A percentile compares a stretch with the other conserved stretches of the same genome.
Evolutionary conservation across 2,797 vertebrate species (phyloP).

Genomic region (Echiichthys vipera): DNA sequence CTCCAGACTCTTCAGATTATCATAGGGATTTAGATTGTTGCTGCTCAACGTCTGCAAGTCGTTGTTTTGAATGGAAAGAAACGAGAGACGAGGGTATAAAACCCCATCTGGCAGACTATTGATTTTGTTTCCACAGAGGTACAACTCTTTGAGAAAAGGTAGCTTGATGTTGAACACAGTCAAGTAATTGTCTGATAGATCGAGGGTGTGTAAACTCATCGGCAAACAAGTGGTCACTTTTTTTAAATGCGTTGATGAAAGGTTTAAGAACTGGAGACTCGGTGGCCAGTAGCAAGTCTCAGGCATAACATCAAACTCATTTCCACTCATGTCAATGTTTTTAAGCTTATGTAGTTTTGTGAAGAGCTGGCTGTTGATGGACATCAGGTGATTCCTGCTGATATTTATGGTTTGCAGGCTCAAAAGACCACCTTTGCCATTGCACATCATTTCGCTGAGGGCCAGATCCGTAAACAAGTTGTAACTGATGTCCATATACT

Average conservation of each 20-base stretch:
- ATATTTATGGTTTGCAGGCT: conserved; percentile 80
- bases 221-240: conserved; percentile 47
- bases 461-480: conserved; percentile 77
- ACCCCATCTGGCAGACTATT: conserved; percentile 35
- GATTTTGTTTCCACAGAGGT: conserved; percentile 80
- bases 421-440: conserved; percentile 35
- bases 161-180: conserved; percentile 67
- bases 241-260: conserved; percentile 76
- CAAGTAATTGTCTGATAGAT: conserved; percentile 83
- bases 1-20: conserved; percentile 62
- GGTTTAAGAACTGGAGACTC: conserved; percentile 78
- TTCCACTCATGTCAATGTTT: conserved; percentile 83
- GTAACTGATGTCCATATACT: conserved; percentile 82
- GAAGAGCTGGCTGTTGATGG: conserved; percentile 60
- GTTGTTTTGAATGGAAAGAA: conserved; percentile 78
- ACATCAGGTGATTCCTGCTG: conserved; percentile 68
- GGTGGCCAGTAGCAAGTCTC: conserved; percentile 79
- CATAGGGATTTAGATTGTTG: conserved; percentile 55
- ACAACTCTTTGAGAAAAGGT: conserved; percentile 54
- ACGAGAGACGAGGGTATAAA: conserved; percentile 43
- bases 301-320: conserved; percentile 70
- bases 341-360: conserved; percentile 66
- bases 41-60: conserved; percentile 71
- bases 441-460: conserved; percentile 75
- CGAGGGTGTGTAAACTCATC: conserved; percentile 74